Conservation (phyloP, 2,888 invertebrate species). For the Drosophila nr. perissopoda region DNA sequence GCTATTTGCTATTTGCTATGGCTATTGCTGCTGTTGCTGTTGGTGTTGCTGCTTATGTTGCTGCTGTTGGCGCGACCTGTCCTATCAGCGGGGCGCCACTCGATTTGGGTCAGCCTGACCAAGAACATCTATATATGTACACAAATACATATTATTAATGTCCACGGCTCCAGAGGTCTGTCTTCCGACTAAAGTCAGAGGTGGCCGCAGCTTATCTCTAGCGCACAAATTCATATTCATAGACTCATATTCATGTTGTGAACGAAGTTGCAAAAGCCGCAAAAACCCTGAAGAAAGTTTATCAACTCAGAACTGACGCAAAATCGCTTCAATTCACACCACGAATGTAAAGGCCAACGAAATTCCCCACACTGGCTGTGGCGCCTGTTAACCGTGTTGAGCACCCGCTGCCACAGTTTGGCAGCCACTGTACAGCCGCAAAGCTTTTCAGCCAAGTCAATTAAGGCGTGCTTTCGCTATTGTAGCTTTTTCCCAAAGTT, state of each 20-base stretch:
- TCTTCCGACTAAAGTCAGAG: constrained; percentile 39
- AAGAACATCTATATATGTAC: constrained; percentile 28
- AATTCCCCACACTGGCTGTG: constrained; percentile 29
- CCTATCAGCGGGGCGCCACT: constrained; percentile 44
- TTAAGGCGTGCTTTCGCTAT: not conserved
- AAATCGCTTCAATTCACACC: constrained; percentile 10
- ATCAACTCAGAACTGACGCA: constrained; percentile 30
- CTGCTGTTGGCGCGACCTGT: constrained; percentile 40
- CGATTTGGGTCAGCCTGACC: constrained; percentile 55
- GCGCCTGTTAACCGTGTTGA: constrained; percentile 37
- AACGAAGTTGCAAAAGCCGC: constrained; percentile 24
- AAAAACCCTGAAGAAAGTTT: constrained; percentile 14
- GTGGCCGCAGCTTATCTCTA: constrained; percentile 39
- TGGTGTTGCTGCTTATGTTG: not conserved
- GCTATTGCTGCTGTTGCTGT: not conserved
- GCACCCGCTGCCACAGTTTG: constrained; percentile 40
- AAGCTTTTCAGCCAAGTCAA: constrained; percentile 67
- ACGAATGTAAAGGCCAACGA: constrained; percentile 39
- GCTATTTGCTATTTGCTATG: not conserved
- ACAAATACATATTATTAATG: not conserved
- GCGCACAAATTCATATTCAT: constrained; percentile 1
- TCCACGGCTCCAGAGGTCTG: constrained; percentile 11
- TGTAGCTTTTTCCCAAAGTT: constrained; percentile 5
- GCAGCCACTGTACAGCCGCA: constrained; percentile 5
- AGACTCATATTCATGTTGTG: constrained; percentile 11